A percentile compares a stretch with the other conserved stretches of the same genome.
Evolutionary conservation across 2,797 vertebrate genomes (phyloP).

Genomic region (Urosaurus nigricauda): DNA sequence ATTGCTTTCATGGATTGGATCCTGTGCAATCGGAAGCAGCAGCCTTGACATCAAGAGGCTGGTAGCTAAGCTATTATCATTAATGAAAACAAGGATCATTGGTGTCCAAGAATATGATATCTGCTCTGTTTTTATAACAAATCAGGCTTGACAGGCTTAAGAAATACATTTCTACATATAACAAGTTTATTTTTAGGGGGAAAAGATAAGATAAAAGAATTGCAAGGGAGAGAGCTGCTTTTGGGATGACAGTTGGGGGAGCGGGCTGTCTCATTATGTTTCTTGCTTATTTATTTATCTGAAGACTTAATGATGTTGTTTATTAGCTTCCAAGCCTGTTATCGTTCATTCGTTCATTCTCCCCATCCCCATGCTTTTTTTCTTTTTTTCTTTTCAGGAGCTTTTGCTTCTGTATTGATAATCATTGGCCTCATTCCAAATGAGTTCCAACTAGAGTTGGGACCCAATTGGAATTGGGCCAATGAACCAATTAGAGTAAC

Average conservation of each 20-base stretch:
- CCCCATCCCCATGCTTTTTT: background rate
- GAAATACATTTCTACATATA: conserved; percentile 38
- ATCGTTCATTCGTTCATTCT: background rate
- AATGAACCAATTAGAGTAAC: too few relatives aligned
- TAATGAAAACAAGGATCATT: conserved; percentile 24
- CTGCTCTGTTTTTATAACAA: conserved; percentile 42
- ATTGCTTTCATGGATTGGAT: too few relatives aligned
- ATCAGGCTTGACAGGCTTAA: conserved; percentile 30
- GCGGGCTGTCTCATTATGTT: conserved; percentile 32
- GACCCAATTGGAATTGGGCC: too few relatives aligned
- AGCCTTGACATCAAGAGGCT: background rate
- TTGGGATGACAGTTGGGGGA: conserved; percentile 16
- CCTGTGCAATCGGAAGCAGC: background rate
- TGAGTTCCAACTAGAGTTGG: too few relatives aligned
- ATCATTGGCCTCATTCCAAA: too few relatives aligned
- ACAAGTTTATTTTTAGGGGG: conserved; percentile 47
- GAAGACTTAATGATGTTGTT: conserved; percentile 43
- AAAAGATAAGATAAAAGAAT: conserved; percentile 48
- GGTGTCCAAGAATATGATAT: conserved; percentile 35
- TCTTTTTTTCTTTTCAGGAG: background rate
- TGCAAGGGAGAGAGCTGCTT: background rate
- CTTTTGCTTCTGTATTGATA: background rate
- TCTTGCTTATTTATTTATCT: conserved; percentile 28
- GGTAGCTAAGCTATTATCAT: conserved; percentile 34
- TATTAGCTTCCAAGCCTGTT: conserved; percentile 36